phyloP scores from a whole-genome alignment of 1,140 invertebrate species.

The Nephotettix cincticeps region DNA sequence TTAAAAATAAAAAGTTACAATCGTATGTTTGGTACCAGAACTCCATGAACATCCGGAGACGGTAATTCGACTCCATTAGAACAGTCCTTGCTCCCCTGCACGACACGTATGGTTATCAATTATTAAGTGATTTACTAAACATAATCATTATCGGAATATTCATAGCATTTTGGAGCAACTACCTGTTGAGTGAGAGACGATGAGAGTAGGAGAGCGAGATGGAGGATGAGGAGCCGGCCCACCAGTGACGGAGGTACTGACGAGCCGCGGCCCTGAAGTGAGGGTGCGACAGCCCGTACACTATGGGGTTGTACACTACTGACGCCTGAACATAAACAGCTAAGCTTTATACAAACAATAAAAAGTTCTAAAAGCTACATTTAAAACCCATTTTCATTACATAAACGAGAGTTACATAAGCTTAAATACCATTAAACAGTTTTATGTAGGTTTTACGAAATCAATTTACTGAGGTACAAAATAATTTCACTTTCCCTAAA shows the following conservation, averaged over 20 bases:
- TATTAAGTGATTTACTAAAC: neutral
- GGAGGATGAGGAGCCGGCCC: neutral
- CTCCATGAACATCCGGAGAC: neutral
- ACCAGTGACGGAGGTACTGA: conserved; percentile 33
- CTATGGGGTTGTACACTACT: conserved; percentile 52
- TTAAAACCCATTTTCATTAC: too few relatives aligned
- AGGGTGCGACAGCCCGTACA: conserved; percentile 51
- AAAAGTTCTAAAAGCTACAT: too few relatives aligned
- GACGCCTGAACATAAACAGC: conserved; percentile 42
- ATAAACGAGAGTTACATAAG: too few relatives aligned
- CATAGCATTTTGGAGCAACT: neutral
- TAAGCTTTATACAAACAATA: too few relatives aligned
- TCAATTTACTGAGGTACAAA: too few relatives aligned
- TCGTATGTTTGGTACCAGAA: neutral
- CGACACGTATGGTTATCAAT: neutral
- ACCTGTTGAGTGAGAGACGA: neutral
- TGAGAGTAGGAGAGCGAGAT: neutral
- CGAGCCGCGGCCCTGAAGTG: conserved; percentile 44
- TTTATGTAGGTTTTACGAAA: too few relatives aligned
- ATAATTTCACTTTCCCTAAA: too few relatives aligned
- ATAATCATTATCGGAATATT: neutral
- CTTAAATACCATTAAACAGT: too few relatives aligned
- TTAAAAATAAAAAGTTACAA: neutral
- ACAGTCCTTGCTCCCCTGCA: neutral
- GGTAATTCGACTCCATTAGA: neutral